Evolutionary conservation across 2,888 invertebrate genomes (phyloP).

Genomic region (Horisme vitalbata): DNA sequence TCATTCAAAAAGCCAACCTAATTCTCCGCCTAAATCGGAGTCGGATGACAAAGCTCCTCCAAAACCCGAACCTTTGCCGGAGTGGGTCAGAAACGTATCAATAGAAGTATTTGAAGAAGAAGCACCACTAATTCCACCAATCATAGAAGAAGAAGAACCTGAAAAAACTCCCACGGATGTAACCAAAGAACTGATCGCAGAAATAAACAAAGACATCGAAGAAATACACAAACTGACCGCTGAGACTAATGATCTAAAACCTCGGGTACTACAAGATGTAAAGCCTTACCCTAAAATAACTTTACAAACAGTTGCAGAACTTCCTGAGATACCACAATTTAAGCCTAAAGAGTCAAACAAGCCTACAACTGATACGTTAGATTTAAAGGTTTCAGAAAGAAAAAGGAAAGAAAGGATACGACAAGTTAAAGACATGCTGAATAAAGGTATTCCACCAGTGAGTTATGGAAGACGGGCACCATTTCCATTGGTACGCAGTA

Average conservation of each 20-base stretch:
- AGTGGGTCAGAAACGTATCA: conserved; percentile 58
- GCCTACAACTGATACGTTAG: conserved; percentile 62
- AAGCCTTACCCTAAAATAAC: conserved; percentile 83
- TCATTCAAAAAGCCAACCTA: conserved; percentile 75
- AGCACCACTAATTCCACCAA: conserved; percentile 62
- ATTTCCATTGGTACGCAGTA: conserved; percentile 88
- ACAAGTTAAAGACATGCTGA: conserved; percentile 87
- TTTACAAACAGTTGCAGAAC: conserved; percentile 83
- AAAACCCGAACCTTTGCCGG: conserved; percentile 53
- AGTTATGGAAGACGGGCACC: conserved; percentile 73
- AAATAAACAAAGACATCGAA: conserved; percentile 78
- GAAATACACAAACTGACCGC: conserved; percentile 77
- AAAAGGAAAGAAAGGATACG: conserved; percentile 85
- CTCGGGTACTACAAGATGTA: conserved; percentile 73
- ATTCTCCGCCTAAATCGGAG: conserved; percentile 75
- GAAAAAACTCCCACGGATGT: conserved; percentile 57
- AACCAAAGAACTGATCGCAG: conserved; percentile 65
- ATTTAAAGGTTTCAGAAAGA: conserved; percentile 74
- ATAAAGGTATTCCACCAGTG: conserved; percentile 86
- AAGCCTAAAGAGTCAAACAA: conserved; percentile 64
- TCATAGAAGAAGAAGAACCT: conserved; percentile 64
- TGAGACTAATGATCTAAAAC: conserved; percentile 68
- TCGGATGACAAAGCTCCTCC: conserved; percentile 59
- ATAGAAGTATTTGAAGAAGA: conserved; percentile 71
- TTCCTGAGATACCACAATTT: conserved; percentile 85